phyloP scores from a whole-genome alignment of 2,797 vertebrate species.

The Columba guinea region DNA sequence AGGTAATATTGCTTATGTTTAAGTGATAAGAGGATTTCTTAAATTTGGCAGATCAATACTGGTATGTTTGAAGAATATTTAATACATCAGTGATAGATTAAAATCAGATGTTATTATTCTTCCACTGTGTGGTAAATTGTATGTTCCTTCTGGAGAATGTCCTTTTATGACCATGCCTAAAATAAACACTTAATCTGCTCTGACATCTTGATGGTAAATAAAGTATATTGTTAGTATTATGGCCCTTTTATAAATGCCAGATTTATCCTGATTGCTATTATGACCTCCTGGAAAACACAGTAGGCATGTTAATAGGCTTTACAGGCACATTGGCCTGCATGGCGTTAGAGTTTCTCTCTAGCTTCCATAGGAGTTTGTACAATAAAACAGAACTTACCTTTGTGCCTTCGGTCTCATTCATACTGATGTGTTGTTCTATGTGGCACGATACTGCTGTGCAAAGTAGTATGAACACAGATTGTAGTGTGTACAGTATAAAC shows the following conservation, averaged over 20 bases:
- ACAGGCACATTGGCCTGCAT: neutral
- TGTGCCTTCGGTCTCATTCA: neutral
- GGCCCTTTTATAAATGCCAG: neutral
- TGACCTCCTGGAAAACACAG: neutral
- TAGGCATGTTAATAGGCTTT: neutral
- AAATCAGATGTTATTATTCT: neutral
- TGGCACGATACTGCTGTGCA: neutral
- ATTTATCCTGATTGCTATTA: neutral
- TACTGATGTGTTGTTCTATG: neutral
- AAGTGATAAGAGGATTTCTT: neutral
- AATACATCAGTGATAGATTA: neutral
- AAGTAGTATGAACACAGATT: neutral
- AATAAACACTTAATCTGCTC: slow-evolving; percentile 18
- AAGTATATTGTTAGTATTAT: neutral
- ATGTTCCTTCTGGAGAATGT: neutral
- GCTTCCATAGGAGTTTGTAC: neutral
- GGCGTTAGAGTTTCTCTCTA: neutral
- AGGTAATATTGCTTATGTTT: neutral
- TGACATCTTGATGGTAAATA: neutral
- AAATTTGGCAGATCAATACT: neutral
- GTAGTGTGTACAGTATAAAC: too few relatives aligned
- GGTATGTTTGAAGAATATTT: neutral
- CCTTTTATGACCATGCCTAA: neutral
- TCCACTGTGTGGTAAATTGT: neutral
- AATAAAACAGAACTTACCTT: neutral